Evolutionary conservation across 2,888 invertebrate species (phyloP), one percentile per base, ranked within the genome.

Genomic region (Spodoptera exigua): DNA sequence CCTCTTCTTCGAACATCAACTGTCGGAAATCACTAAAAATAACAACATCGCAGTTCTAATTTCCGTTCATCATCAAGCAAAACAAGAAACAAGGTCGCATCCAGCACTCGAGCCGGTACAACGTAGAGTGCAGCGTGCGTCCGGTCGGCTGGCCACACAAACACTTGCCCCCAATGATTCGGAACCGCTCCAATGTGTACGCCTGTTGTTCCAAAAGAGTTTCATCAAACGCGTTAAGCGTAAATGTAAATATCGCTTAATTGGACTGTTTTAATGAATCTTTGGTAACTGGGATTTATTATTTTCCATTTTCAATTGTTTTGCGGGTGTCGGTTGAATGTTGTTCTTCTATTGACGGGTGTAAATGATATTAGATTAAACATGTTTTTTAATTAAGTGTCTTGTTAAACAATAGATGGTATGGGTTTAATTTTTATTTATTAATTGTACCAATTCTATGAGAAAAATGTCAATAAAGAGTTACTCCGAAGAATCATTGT

Each of bases 201-300:
- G 63, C 46, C 34, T 43, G 69, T 74, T 71, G 70, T 70, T 67
- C 40, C 63, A 63, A 77, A 77, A 78, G 68, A 71, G 66, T 73
- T 61, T 55, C 61, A 65, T 65, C 68, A 66, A 76, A 74, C 54
- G 74, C 74, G 70, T 74, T 63, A 78, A 76, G 70, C 76, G 78
- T 73, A 59, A 78, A 76, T 63, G 74, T 76, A 78, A 78, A 77
- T 67, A 76, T 64, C 47, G 64, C 65, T 74, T 77, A 78, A 77
- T 77, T 77, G 77, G 66, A 49, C 60, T 56, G 74, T 64, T 78
- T 76, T 77, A 78, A 78, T 78, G 62, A 70, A 69, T 63, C 66
- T 62, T 76, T 64, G 58, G 47, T 49, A 54, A 51, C 64, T 59
- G 59, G 53, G 74, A 74, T 74, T 71, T 69, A 68, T 73, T 74